Base-by-base conservation (phyloP, 2,888 invertebrate species). In the Autographa gamma region DNA sequence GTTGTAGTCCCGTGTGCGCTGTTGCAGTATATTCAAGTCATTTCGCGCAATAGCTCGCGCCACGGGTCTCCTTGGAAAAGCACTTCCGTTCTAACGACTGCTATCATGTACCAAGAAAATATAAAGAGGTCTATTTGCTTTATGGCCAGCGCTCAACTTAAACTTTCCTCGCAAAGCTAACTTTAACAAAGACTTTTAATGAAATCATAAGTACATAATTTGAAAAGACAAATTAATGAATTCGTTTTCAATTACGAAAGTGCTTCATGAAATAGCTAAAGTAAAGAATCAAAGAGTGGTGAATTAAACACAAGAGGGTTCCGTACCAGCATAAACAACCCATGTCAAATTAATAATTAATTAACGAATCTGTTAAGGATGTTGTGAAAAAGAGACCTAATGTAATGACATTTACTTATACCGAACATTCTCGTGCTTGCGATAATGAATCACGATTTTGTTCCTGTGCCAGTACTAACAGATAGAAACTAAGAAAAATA, bases 31-130 rank as follows among this genome's bases (percentile, higher is more conserved):
- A 86, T 86, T 83, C 81, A 85, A 83, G 85, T 88, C 85, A 90
- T 89, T 88, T 86, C 84, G 83, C 83, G 82, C 85, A 88, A 89
- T 88, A 85, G 86, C 86, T 81, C 74, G 86, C 86, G 87, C 84
- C 86, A 60, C 79, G 87, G 85, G 89, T 84, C 85, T 90, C 84
- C 73, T 89, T 82, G 71, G 66, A 82, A 85, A 86, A 82, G 83
- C 80, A 85, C 85, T 88, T 87, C 85, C 81, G 71, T 75, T 79
- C 78, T 87, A 87, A 87, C 86, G 85, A 86, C 84, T 78, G 81
- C 85, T 84, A 86, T 84, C 86, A 81, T 84, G 82, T 82, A 84
- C 82, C 76, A 79, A 84, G 79, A 82, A 83, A 85, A 86, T 83
- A 85, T 84, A 85, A 85, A 81, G 83, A 80, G 77, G 77, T 83